Evolutionary conservation across 1,140 invertebrate genomes (phyloP).

Genomic region (Diabrotica undecimpunctata): DNA sequence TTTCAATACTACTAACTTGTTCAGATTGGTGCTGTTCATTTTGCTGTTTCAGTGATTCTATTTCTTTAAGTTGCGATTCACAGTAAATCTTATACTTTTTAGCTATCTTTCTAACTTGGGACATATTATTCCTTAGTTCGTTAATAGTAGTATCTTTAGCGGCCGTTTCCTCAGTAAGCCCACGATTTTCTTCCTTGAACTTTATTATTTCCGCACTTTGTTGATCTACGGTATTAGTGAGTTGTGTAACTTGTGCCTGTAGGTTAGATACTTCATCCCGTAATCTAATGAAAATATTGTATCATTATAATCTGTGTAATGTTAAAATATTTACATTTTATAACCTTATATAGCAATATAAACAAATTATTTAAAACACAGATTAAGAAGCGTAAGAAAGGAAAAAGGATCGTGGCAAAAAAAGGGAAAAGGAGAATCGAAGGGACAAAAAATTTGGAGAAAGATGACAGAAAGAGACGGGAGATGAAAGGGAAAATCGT

Average conservation of each 20-base stretch:
- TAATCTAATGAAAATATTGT: slow-evolving; percentile 20
- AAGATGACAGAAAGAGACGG: too few relatives aligned
- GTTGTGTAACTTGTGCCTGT: slow-evolving; percentile 47
- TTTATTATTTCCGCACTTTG: slow-evolving; percentile 51
- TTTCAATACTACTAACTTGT: slow-evolving; percentile 38
- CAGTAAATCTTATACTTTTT: slow-evolving; percentile 88
- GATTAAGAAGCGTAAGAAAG: too few relatives aligned
- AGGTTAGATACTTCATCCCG: slow-evolving; percentile 51
- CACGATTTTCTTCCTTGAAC: slow-evolving; percentile 59
- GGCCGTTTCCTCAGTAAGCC: slow-evolving; percentile 65
- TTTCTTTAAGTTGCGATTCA: slow-evolving; percentile 64
- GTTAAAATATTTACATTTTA: too few relatives aligned
- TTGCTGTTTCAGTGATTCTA: slow-evolving; percentile 56
- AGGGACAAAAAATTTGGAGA: too few relatives aligned
- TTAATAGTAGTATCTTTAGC: slow-evolving; percentile 65
- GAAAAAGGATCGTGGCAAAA: too few relatives aligned
- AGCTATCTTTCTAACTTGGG: slow-evolving; percentile 84
- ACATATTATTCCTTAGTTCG: slow-evolving; percentile 73
- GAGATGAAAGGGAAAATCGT: too few relatives aligned
- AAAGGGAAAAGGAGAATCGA: too few relatives aligned
- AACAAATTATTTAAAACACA: too few relatives aligned
- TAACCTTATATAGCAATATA: too few relatives aligned
- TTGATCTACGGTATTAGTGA: slow-evolving; percentile 58
- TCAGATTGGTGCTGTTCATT: slow-evolving; percentile 44
- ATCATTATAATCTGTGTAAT: too few relatives aligned